phyloP scores from a whole-genome alignment of 2,888 invertebrate species.

The Cyaniris semiargus region DNA sequence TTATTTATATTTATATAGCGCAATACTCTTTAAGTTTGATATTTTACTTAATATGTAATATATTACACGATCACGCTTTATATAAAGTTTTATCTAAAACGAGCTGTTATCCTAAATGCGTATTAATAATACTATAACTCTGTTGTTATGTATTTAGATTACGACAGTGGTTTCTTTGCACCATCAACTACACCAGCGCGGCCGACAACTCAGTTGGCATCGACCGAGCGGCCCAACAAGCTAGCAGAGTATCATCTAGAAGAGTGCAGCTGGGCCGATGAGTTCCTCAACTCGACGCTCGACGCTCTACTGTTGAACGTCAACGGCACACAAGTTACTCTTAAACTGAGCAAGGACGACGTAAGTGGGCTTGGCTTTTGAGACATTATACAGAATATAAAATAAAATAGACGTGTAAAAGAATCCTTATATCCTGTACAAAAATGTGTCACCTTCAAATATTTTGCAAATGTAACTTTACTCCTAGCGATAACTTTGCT shows the following conservation, averaged over 20 bases:
- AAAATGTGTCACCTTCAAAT: background rate
- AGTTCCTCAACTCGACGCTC: constrained; percentile 49
- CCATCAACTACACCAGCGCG: background rate
- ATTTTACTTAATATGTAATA: too few relatives aligned
- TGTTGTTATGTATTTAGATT: background rate
- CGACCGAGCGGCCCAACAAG: background rate
- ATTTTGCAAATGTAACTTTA: too few relatives aligned
- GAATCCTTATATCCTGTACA: too few relatives aligned
- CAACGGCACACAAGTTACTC: constrained; percentile 51
- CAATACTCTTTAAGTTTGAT: too few relatives aligned
- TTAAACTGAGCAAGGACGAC: constrained; percentile 53
- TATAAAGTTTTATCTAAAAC: background rate
- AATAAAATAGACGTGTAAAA: too few relatives aligned
- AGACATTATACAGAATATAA: too few relatives aligned
- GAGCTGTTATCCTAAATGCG: background rate
- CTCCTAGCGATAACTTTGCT: too few relatives aligned
- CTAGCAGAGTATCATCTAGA: constrained; percentile 49
- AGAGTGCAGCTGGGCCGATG: constrained; percentile 54
- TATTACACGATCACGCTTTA: background rate
- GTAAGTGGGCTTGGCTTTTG: constrained; percentile 47
- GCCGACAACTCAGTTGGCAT: background rate
- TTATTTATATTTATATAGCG: background rate
- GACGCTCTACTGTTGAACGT: constrained; percentile 50
- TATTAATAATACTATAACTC: too few relatives aligned
- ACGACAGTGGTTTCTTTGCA: background rate